Conservation (phyloP, 2,113 vertebrate species). For the Murina feae region DNA sequence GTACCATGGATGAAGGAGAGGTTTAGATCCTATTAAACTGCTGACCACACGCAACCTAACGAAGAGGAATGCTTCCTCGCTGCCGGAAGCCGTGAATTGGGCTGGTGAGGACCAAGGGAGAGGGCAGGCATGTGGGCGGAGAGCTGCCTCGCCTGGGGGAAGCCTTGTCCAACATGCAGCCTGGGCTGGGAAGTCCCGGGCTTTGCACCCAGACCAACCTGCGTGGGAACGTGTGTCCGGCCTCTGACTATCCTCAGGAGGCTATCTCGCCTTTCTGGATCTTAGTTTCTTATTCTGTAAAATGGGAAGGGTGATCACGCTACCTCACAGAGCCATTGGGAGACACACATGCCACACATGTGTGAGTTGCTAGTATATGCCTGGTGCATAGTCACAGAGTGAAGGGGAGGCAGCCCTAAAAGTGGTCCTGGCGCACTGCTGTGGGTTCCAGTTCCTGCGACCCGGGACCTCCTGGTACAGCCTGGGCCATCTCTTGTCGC, state of each 20-base stretch:
- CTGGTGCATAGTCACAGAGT: not conserved
- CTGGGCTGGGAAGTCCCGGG: not conserved
- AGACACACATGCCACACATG: fast-evolving
- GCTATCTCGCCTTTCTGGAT: not conserved
- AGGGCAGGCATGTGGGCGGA: fast-evolving
- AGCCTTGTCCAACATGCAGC: not conserved
- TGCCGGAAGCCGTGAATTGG: not conserved
- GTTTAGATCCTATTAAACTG: not conserved
- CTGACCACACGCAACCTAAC: not conserved
- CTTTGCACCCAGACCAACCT: not conserved
- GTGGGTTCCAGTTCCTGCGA: fast-evolving
- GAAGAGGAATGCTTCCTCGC: not conserved
- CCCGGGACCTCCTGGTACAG: not conserved
- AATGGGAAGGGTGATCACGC: too few relatives aligned
- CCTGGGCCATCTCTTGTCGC: not conserved
- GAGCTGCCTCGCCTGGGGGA: not conserved
- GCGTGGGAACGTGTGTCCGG: not conserved
- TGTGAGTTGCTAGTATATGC: not conserved
- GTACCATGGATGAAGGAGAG: not conserved
- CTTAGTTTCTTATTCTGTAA: not conserved
- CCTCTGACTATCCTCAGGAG: not conserved
- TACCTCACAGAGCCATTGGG: fast-evolving
- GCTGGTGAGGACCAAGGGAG: not conserved
- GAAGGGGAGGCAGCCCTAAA: fast-evolving
- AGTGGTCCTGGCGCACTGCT: not conserved